Conservation (phyloP, 2,888 invertebrate genomes). For the Ichneumoninae sp. region DNA sequence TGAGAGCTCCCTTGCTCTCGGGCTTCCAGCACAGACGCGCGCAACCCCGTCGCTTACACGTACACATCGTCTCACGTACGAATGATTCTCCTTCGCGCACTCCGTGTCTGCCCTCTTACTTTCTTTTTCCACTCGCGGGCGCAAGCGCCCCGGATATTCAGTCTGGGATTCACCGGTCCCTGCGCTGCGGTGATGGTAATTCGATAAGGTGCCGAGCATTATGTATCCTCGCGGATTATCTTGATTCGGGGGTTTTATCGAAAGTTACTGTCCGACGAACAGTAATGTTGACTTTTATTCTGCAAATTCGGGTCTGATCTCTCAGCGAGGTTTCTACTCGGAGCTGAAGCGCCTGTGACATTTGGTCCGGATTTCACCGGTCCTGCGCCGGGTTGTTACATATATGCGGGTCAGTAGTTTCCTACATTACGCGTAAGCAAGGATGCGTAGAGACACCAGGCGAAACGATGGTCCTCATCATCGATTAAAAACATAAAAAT, state of each 20-base stretch:
- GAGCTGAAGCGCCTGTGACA: no score
- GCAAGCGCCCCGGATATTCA: constrained; percentile 56
- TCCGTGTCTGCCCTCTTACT: constrained; percentile 45
- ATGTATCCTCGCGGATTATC: constrained; percentile 30
- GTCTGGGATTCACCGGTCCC: constrained; percentile 35
- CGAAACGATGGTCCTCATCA: no score
- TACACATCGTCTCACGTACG: constrained; percentile 56
- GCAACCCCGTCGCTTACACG: not conserved
- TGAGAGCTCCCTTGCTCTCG: constrained; percentile 72
- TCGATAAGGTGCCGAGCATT: constrained; percentile 54
- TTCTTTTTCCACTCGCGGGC: constrained; percentile 48
- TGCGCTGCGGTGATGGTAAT: constrained; percentile 56
- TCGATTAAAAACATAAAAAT: no score
- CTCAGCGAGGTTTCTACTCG: no score
- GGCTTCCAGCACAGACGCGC: constrained; percentile 42
- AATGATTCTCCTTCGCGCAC: constrained; percentile 63
- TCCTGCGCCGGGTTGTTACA: no score
- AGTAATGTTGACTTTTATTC: not conserved
- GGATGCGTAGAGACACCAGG: no score
- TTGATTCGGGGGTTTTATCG: constrained; percentile 33
- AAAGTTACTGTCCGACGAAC: not conserved
- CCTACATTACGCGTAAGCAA: no score
- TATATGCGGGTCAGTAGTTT: no score
- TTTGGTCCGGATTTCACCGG: not conserved
- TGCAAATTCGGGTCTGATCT: not conserved